phyloP scores from a whole-genome alignment of 2,888 invertebrate genomes.

The Molanna angustata region DNA sequence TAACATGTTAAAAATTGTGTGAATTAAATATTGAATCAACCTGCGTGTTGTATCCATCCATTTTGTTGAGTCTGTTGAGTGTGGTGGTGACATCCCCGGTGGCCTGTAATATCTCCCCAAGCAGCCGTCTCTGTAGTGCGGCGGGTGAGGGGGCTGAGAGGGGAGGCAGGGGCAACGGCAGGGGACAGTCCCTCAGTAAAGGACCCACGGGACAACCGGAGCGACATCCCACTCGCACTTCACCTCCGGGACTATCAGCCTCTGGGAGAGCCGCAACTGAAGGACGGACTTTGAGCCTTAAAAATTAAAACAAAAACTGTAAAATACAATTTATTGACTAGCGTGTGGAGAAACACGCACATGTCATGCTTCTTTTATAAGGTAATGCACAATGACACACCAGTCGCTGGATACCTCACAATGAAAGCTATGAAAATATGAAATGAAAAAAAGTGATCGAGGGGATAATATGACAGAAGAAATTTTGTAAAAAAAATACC shows the following conservation, averaged over 20 bases:
- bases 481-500: too few species aligned
- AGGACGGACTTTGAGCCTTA: conserved; percentile 55
- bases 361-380: too few species aligned
- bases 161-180: conserved; percentile 45
- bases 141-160: conserved; percentile 48
- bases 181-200: conserved; percentile 40
- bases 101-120: conserved; percentile 46
- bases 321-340: too few species aligned
- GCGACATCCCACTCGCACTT: conserved; percentile 50
- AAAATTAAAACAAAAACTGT: conserved; percentile 23
- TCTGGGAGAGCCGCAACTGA: conserved; percentile 30
- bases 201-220: conserved; percentile 46
- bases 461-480: too few species aligned
- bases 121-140: conserved; percentile 43
- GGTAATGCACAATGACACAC: too few species aligned
- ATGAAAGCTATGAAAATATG: too few species aligned
- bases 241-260: conserved; percentile 23
- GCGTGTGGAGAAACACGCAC: too few species aligned
- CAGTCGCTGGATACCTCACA: too few species aligned
- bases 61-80: conserved; percentile 36
- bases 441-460: too few species aligned
- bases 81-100: conserved; percentile 43
- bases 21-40: conserved; percentile 10
- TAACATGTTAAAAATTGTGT: too few species aligned
- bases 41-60: conserved; percentile 29